These are phyloP conservation scores for Drosophila lacicola DNA, from an alignment of 2,888 invertebrate species.

Conservation along the genomic window DNA sequence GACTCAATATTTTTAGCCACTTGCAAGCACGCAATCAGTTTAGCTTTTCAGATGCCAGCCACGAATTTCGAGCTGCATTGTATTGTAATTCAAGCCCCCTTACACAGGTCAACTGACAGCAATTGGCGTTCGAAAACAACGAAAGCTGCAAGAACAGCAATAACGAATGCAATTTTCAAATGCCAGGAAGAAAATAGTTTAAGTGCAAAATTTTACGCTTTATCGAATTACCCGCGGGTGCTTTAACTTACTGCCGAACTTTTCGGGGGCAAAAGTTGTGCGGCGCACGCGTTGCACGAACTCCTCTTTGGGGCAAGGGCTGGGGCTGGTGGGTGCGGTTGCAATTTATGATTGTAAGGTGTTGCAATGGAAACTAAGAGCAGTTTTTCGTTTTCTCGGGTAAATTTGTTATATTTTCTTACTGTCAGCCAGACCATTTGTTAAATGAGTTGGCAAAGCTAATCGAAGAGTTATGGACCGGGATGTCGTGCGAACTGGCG, in stretches of 20 bases:
- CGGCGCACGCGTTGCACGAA: conserved; percentile 41
- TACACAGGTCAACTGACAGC: conserved; percentile 68
- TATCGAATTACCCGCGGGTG: conserved; percentile 84
- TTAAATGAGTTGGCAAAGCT: conserved; percentile 78
- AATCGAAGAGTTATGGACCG: conserved; percentile 74
- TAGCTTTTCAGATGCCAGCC: conserved; percentile 27
- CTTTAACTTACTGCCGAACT: conserved; percentile 73
- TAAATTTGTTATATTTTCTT: conserved; percentile 76
- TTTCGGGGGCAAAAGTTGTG: conserved; percentile 63
- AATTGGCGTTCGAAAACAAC: conserved; percentile 36
- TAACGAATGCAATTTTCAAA: conserved; percentile 63
- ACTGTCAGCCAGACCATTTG: conserved; percentile 76
- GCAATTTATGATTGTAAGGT: conserved; percentile 78
- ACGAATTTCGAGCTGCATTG: conserved; percentile 46
- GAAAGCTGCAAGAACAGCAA: conserved; percentile 43
- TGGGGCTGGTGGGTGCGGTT: conserved; percentile 5
- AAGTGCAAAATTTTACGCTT: conserved; percentile 84
- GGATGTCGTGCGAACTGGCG: conserved; percentile 13
- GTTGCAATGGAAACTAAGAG: conserved; percentile 75
- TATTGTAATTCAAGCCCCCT: conserved; percentile 59
- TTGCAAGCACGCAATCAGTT: conserved; percentile 53
- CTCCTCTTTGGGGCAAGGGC: conserved; percentile 19
- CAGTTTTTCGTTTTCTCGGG: conserved; percentile 33
- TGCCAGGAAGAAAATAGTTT: conserved; percentile 76
- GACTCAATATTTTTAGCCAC: conserved; percentile 31